A percentile compares a stretch with the other conserved stretches of the same genome.
Evolutionary conservation across 2,797 vertebrate species (phyloP).

Genomic region (Pelodytes ibericus): DNA sequence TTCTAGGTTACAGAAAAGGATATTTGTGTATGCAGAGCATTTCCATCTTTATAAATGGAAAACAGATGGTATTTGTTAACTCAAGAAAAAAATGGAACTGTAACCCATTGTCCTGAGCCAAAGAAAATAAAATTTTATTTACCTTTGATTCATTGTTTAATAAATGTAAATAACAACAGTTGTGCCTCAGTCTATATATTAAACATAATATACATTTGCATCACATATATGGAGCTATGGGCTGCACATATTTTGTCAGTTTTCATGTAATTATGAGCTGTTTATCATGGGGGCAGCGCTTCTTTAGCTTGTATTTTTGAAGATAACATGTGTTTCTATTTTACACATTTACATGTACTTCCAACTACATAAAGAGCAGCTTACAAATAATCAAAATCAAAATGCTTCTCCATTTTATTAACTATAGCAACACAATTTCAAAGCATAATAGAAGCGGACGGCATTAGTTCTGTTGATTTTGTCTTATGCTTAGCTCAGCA

Average conservation of each 20-base stretch:
- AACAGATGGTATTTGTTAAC: slow-evolving; percentile 50
- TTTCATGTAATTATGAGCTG: too few relatives aligned
- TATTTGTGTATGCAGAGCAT: slow-evolving; percentile 47
- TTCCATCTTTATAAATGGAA: slow-evolving; percentile 34
- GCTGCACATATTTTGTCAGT: not conserved
- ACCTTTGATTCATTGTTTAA: not conserved
- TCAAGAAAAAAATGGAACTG: slow-evolving; percentile 39
- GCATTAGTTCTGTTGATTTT: too few relatives aligned
- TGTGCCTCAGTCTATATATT: not conserved
- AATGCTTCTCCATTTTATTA: too few relatives aligned
- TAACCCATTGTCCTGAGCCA: slow-evolving; percentile 32
- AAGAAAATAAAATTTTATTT: slow-evolving; percentile 28
- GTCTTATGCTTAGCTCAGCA: too few relatives aligned
- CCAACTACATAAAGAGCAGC: too few relatives aligned
- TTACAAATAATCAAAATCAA: too few relatives aligned
- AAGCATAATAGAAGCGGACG: too few relatives aligned
- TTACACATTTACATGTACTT: too few relatives aligned
- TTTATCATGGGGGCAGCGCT: too few relatives aligned
- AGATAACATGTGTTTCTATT: too few relatives aligned
- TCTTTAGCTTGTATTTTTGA: too few relatives aligned
- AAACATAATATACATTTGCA: not conserved
- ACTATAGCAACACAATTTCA: too few relatives aligned
- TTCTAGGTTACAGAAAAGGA: slow-evolving; percentile 44
- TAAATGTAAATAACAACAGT: not conserved
- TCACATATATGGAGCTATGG: not conserved